Base-by-base conservation (phyloP, 2,888 invertebrate genomes). In the Synergus japonicus region DNA sequence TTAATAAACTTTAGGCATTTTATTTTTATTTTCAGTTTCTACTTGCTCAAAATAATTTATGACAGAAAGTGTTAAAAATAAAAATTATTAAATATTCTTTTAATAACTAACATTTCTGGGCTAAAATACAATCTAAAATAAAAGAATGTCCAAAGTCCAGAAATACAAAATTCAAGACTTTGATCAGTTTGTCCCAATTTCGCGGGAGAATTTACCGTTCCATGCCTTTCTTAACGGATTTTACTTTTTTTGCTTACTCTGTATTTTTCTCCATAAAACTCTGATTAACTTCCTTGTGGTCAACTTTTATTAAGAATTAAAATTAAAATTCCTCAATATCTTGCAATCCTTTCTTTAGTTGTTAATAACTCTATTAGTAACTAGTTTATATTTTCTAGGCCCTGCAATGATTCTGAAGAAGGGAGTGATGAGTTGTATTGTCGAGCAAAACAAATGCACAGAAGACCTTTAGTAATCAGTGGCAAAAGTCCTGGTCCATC, bases 401-500 rank as follows among this genome's bases (percentile, higher is more conserved):
- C 37, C 5, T 73, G 73, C n/a, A 73, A 73, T 37, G 54, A 37
- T 49, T 73, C 73, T 3, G 15, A 37, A 37, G 54, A 54, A 54
- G 73, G 54, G 49, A 73, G 10, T 54, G n/a, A 37, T 54, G 73
- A 73, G 13, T 69, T 49, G 37, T 54, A 54, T 54, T 73, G 73
- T n/a, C 49, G 10, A 10, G 37, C 15, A n/a, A 73, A 73, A n/a
- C 22, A 29, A 73, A 54, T 49, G 3, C 29, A 54, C 41, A 76
- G 13, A 13, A 79, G 60, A 18, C 79, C 76, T 73, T 66, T 88
- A 49, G 44, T 84, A 7, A 86, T 90, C 76, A 90, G 90, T 58
- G 89, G 89, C 5, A 82, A 69, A 67, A 88, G 88, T 82, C 89
- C 90, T 2, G 90, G 90, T 15, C 90, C 90, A 8, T 58, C 82